Base-by-base conservation (phyloP, 2,888 invertebrate species). In the Eupithecia insigniata region DNA sequence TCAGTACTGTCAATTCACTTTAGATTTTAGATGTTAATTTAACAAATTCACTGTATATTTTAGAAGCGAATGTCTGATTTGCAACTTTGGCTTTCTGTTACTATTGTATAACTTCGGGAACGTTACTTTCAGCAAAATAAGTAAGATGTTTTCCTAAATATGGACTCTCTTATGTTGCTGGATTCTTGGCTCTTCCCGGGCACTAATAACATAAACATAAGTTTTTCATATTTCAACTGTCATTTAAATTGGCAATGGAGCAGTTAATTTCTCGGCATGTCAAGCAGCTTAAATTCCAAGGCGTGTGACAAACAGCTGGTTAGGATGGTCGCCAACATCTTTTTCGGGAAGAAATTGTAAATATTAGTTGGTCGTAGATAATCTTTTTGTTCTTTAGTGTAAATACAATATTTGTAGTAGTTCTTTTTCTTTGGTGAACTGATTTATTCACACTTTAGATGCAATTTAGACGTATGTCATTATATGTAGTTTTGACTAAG, bases 1-100 rank as follows among this genome's bases (percentile, higher is more conserved):
- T 95, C 81, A 85, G 85, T 77, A 34, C 1, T 32, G 22, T 26
- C 22, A 12, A n/a, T 22, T 26, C 26, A 55, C 26, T 55, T 55
- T 55, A 55, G n/a, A n/a, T n/a, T n/a, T n/a, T n/a, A n/a, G n/a
- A n/a, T n/a, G n/a, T n/a, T n/a, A n/a, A n/a, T n/a, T n/a, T n/a
- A n/a, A n/a, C n/a, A n/a, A 8, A 55, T 12, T 55, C 6, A 30
- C 18, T 7, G 18, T 8, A 28, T 28, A 28, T 58, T 58, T 16
- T 30, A 60, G 26, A 55, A 30, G 6, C 28, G 58, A 26, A 55
- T 26, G 22, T 58, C 58, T 28, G 28, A 28, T 58, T 28, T 16
- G 28, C 1, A n/a, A 16, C 14, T 28, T 28, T 30, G 7, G n/a
- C 3, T 51, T 30, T 30, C 14, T 60, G 30, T 60, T 7, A 30